These are phyloP conservation scores for Porphyrio hochstetteri DNA, from an alignment of 2,113 vertebrate genomes.

Conservation along the genomic window DNA sequence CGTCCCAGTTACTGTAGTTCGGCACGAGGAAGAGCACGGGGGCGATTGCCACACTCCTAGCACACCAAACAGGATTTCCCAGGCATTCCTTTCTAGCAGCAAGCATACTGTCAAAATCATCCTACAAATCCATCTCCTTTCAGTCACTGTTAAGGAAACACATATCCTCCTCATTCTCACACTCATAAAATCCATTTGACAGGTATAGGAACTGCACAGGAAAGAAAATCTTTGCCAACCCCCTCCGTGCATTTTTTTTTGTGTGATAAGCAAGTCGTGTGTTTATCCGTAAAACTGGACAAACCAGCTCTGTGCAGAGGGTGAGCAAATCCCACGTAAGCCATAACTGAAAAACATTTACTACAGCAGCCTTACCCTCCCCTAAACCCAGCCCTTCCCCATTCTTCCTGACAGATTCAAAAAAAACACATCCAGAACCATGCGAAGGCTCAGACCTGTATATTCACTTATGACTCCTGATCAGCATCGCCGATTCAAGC, in stretches of 20 bases:
- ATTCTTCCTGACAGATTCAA: background rate
- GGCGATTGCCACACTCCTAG: background rate
- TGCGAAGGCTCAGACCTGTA: background rate
- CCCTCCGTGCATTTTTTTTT: background rate
- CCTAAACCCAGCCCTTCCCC: background rate
- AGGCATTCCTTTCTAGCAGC: background rate
- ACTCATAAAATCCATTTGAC: background rate
- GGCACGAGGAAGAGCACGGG: background rate
- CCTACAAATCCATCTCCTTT: background rate
- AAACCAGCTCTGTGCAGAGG: background rate
- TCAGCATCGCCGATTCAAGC: background rate
- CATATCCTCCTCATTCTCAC: background rate
- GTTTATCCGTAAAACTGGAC: background rate
- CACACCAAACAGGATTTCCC: background rate
- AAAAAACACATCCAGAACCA: background rate
- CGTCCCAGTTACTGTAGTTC: background rate
- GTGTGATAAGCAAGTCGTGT: background rate
- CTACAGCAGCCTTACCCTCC: background rate
- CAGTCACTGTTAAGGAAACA: background rate
- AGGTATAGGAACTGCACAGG: background rate
- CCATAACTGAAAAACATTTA: background rate
- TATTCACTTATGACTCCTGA: background rate
- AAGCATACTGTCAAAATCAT: background rate
- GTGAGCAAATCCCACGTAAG: background rate
- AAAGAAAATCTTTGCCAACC: background rate